Evolutionary conservation across 2,888 invertebrate genomes (phyloP).

Genomic region (Microctonus brassicae): DNA sequence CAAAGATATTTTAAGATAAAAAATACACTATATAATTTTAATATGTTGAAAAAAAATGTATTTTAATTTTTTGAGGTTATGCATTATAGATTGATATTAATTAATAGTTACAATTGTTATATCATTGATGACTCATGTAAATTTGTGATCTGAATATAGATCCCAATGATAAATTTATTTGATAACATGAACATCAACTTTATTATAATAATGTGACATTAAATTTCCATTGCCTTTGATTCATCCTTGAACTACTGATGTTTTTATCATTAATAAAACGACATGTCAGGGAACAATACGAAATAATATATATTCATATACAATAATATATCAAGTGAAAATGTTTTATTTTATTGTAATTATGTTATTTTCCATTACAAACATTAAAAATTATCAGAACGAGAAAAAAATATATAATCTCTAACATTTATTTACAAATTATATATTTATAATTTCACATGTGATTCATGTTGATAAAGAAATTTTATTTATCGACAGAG

Average conservation of each 20-base stretch:
- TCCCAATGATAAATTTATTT: not conserved
- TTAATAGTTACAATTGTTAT: not conserved
- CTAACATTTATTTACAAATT: not conserved
- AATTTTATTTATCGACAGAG: not conserved
- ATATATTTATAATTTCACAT: not conserved
- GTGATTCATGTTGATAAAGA: not conserved
- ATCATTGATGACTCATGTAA: not conserved
- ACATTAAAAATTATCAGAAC: not conserved
- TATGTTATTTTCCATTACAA: not conserved
- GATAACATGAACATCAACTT: not conserved
- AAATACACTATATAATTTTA: too few relatives aligned
- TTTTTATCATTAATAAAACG: not conserved
- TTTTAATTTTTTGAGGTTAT: not conserved
- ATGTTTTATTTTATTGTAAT: not conserved
- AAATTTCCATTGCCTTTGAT: not conserved
- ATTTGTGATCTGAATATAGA: not conserved
- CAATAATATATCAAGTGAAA: too few relatives aligned
- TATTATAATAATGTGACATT: not conserved
- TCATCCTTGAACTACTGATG: not conserved
- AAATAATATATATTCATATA: not conserved
- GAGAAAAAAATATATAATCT: not conserved
- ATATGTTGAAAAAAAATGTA: too few relatives aligned
- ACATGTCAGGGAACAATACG: not conserved
- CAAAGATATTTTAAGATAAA: too few relatives aligned
- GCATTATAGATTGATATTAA: not conserved